These are phyloP conservation scores for Pimephales promelas DNA, from an alignment of 2,113 vertebrate species.

Conservation along the genomic window DNA sequence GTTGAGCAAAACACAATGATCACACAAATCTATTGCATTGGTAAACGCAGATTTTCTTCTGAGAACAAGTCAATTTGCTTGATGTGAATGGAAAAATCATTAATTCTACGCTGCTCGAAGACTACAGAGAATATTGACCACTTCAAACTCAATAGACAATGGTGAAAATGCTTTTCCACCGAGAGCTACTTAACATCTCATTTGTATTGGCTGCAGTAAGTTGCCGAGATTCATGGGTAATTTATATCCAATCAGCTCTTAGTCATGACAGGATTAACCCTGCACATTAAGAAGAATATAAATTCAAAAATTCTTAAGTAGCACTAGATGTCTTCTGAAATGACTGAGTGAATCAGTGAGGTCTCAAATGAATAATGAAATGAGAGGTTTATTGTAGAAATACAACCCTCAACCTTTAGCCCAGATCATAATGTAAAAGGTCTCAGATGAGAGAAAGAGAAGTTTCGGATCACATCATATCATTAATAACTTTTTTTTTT, in stretches of 20 bases:
- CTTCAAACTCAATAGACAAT: background rate
- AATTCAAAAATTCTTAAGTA: conserved; percentile 3
- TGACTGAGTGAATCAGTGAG: background rate
- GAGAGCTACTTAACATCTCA: conserved; percentile 2
- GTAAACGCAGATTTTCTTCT: background rate
- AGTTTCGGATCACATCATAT: background rate
- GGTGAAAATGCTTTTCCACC: background rate
- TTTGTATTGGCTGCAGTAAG: background rate
- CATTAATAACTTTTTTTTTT: background rate
- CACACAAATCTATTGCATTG: background rate
- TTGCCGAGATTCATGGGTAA: conserved; percentile 5
- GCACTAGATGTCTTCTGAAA: background rate
- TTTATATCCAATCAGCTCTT: conserved; percentile 31
- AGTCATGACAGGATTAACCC: conserved; percentile 10
- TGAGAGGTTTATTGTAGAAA: conserved; percentile 27
- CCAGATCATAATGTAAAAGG: background rate
- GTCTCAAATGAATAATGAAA: conserved; percentile 15
- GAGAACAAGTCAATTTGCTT: background rate
- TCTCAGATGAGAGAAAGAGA: background rate
- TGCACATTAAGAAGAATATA: background rate
- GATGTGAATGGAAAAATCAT: background rate
- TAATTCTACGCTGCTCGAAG: background rate
- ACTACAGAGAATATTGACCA: background rate
- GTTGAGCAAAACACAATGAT: background rate
- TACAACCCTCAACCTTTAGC: background rate